A percentile compares a stretch with the other conserved stretches of the same genome.
These are phyloP conservation scores for Tympanuchus pallidicinctus DNA, from an alignment of 2,113 vertebrate genomes.

Conservation along the genomic window DNA sequence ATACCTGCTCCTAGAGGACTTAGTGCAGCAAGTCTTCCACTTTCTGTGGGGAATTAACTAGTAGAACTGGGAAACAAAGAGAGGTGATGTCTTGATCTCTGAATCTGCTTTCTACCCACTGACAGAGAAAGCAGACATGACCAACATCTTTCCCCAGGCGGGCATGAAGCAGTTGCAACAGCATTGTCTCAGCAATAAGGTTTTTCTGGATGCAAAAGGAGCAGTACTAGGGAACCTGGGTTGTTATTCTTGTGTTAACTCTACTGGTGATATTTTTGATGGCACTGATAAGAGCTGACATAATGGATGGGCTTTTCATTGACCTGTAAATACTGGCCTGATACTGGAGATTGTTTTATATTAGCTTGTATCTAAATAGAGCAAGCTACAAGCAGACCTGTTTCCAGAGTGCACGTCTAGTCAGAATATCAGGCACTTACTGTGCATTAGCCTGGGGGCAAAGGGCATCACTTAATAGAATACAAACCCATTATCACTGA, in stretches of 20 bases:
- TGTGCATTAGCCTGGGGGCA: background rate
- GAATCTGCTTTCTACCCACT: background rate
- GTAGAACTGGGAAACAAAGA: background rate
- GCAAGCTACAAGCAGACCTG: background rate
- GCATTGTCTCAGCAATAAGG: accelerated
- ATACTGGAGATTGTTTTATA: accelerated
- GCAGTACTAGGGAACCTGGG: background rate
- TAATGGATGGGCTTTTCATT: background rate
- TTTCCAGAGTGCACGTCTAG: background rate
- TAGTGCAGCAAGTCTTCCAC: background rate
- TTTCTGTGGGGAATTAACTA: background rate
- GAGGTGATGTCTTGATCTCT: background rate
- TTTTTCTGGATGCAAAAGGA: background rate
- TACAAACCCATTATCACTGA: background rate
- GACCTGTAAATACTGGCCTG: background rate
- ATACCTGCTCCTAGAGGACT: background rate
- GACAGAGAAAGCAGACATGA: background rate
- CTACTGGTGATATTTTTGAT: background rate
- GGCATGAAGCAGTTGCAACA: background rate
- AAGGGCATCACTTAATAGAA: background rate
- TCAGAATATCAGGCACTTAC: background rate
- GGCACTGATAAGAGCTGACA: background rate
- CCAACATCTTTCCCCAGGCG: background rate
- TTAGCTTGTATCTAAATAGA: background rate
- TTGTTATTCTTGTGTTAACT: accelerated